phyloP scores from a whole-genome alignment of 2,888 invertebrate genomes.

The Brachylomia viminalis region DNA sequence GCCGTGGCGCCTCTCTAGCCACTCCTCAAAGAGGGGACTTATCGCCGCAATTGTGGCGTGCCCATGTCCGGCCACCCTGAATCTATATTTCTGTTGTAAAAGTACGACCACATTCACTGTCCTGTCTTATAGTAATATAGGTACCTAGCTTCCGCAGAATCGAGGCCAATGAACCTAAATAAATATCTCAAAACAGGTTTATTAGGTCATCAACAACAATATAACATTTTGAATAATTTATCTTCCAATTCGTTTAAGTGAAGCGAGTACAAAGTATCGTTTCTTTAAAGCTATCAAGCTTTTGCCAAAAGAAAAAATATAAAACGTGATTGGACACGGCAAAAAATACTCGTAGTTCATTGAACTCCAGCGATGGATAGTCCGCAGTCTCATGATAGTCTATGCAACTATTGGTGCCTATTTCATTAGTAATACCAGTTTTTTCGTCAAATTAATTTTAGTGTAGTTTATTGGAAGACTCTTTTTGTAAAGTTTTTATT shows the following conservation, averaged over 20 bases:
- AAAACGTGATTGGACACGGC: constrained; percentile 46
- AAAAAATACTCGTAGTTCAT: constrained; percentile 63
- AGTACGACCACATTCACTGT: constrained; percentile 5
- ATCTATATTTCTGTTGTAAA: not conserved
- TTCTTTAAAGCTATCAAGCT: constrained; percentile 23
- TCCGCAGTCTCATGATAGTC: constrained; percentile 13
- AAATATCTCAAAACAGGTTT: constrained; percentile 14
- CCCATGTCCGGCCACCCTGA: too few species aligned
- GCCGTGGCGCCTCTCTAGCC: too few species aligned
- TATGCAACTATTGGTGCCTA: constrained; percentile 22
- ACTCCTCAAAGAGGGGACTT: too few species aligned
- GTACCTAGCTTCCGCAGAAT: constrained; percentile 12
- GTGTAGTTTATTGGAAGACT: constrained; percentile 11
- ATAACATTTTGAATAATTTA: constrained; percentile 28
- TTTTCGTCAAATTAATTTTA: not conserved
- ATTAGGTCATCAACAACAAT: constrained; percentile 9
- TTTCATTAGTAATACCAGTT: constrained; percentile 19
- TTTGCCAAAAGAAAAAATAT: constrained; percentile 45
- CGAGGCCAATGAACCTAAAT: constrained; percentile 28
- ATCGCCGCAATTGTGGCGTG: too few species aligned
- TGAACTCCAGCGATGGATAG: constrained; percentile 43
- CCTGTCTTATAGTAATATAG: constrained; percentile 2
- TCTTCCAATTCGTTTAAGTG: constrained; percentile 18
- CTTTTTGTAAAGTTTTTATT: not conserved
- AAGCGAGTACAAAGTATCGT: constrained; percentile 12